Conservation (phyloP, 2,797 vertebrate genomes). For the Intellagama lesueurii region DNA sequence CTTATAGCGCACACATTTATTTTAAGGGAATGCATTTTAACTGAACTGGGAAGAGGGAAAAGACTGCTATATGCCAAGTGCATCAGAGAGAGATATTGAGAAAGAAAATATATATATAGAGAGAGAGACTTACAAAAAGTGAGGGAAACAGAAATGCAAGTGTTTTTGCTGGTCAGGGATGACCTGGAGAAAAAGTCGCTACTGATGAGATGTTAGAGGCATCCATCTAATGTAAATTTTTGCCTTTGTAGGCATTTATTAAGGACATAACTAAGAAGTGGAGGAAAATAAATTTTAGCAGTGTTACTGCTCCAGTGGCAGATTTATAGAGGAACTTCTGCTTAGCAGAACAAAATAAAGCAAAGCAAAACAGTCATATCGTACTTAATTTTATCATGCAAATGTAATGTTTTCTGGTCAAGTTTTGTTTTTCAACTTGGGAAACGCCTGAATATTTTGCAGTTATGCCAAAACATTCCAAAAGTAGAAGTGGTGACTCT, state of each 20-base stretch:
- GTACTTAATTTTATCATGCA: too few relatives aligned
- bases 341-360: not conserved
- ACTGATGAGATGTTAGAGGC: not conserved
- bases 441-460: not conserved
- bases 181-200: not conserved
- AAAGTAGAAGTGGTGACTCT: not conserved
- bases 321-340: not conserved
- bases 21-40: not conserved
- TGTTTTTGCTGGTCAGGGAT: not conserved
- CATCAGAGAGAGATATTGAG: too few relatives aligned
- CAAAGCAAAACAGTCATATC: not conserved
- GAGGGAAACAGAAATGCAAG: not conserved
- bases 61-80: not conserved
- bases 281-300: not conserved
- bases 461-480: not conserved
- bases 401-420: too few relatives aligned
- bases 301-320: not conserved
- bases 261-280: not conserved
- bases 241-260: not conserved
- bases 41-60: not conserved
- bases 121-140: too few relatives aligned
- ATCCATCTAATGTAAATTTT: not conserved
- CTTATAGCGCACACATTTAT: not conserved
- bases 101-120: too few relatives aligned
- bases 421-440: too few relatives aligned